phyloP scores from a whole-genome alignment of 2,113 vertebrate species.

The Xiphophorus hellerii region DNA sequence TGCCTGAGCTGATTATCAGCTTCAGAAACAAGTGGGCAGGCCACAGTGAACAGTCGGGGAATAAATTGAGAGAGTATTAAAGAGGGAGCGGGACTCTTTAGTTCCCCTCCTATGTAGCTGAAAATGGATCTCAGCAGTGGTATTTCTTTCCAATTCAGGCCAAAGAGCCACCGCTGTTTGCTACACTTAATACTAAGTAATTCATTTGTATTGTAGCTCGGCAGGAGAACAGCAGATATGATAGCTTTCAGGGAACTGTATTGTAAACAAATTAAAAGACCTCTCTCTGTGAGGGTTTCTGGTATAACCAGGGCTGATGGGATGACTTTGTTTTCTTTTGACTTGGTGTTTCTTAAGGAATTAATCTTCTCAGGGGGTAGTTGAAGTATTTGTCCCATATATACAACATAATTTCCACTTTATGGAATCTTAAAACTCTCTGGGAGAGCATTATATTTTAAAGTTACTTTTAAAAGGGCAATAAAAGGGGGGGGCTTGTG shows the following conservation, averaged over 20 bases:
- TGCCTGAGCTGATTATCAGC: conserved; percentile 70
- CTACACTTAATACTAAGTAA: conserved; percentile 61
- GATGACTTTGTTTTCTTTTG: not conserved
- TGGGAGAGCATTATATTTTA: too few species aligned
- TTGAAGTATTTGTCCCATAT: not conserved
- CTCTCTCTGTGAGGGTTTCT: not conserved
- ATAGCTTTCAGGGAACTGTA: conserved; percentile 68
- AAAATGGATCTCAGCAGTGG: conserved; percentile 71
- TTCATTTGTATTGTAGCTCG: conserved; percentile 68
- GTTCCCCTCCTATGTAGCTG: conserved; percentile 65
- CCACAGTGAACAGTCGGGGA: conserved; percentile 51
- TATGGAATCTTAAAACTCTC: too few species aligned
- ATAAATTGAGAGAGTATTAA: conserved; percentile 57
- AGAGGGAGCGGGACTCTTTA: conserved; percentile 53
- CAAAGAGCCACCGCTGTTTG: conserved; percentile 47
- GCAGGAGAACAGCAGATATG: conserved; percentile 49
- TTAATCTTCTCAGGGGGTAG: not conserved
- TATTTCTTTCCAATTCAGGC: conserved; percentile 52
- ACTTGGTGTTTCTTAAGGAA: not conserved
- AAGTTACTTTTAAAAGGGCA: too few species aligned
- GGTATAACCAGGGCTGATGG: not conserved
- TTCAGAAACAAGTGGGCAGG: conserved; percentile 64
- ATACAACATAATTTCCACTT: not conserved
- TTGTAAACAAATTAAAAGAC: conserved; percentile 70
- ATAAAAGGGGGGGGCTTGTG: not conserved